Percentiles rank a stretch among this genome's conserved stretches.
Conservation (phyloP, 2,113 vertebrate genomes). For the Nothoprocta perdicaria region DNA sequence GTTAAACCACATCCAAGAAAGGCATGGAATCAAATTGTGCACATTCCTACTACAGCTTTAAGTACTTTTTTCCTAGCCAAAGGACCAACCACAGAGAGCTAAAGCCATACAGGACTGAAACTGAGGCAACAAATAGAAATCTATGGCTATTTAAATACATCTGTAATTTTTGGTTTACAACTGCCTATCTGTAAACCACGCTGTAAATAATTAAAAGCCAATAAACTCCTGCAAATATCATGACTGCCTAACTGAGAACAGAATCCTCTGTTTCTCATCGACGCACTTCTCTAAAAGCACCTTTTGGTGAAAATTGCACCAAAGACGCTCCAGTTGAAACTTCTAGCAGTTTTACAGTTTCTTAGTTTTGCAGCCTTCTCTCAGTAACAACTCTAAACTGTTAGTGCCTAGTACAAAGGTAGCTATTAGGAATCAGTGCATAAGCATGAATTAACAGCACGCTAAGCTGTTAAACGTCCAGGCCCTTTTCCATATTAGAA, state of each 20-base stretch:
- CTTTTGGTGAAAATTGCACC: not conserved
- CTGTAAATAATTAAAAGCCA: not conserved
- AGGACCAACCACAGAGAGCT: not conserved
- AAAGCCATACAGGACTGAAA: not conserved
- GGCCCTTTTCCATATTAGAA: not conserved
- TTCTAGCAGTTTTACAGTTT: not conserved
- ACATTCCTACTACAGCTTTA: not conserved
- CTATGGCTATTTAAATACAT: not conserved
- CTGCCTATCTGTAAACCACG: not conserved
- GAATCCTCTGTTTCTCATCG: not conserved
- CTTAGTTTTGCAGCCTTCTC: not conserved
- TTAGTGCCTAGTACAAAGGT: not conserved
- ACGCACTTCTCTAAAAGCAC: not conserved
- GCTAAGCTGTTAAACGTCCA: not conserved
- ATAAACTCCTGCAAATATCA: not conserved
- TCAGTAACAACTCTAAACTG: not conserved
- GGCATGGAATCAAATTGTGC: fast-evolving
- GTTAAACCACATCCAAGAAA: not conserved
- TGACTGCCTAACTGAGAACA: not conserved
- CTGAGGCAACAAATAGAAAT: not conserved
- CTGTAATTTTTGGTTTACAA: not conserved
- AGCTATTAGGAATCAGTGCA: not conserved
- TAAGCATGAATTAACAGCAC: not conserved
- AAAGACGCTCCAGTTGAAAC: not conserved
- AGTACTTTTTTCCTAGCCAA: not conserved